Evolutionary conservation across 2,113 vertebrate species (phyloP).

Genomic region (Sapayoa aenigma): DNA sequence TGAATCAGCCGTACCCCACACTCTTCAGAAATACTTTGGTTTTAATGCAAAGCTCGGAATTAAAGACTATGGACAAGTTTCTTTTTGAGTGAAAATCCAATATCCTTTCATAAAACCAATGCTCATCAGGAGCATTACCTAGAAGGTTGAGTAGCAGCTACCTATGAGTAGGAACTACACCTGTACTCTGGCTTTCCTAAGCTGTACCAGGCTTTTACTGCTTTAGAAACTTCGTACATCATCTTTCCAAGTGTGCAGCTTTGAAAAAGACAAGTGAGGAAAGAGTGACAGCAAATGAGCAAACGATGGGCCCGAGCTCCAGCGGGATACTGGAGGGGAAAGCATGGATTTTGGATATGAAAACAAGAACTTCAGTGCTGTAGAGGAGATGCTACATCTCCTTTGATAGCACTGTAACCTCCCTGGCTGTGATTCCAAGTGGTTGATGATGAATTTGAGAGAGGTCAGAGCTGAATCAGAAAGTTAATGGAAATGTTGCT

Average conservation of each 20-base stretch:
- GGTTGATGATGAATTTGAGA: not conserved
- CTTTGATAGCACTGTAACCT: not conserved
- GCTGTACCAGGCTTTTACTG: not conserved
- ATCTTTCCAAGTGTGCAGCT: not conserved
- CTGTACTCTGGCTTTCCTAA: not conserved
- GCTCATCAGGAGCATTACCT: rapidly evolving
- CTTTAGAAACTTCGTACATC: not conserved
- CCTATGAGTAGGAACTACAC: not conserved
- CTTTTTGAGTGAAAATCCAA: not conserved
- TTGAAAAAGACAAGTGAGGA: not conserved
- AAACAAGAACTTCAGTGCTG: not conserved
- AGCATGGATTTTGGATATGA: not conserved
- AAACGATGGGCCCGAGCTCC: not conserved
- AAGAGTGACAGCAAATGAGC: not conserved
- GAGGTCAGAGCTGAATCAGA: not conserved
- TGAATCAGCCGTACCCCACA: not conserved
- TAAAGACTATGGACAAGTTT: not conserved
- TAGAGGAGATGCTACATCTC: not conserved
- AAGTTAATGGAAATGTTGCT: not conserved
- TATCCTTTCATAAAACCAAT: not conserved
- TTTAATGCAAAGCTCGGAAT: not conserved
- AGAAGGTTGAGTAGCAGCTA: not conserved
- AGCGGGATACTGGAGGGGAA: not conserved
- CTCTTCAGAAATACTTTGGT: not conserved
- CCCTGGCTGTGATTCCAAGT: not conserved